Evolutionary conservation across 92 coral and sea anemone genomes (phyloP).

Genomic region (Porites divaricata): DNA sequence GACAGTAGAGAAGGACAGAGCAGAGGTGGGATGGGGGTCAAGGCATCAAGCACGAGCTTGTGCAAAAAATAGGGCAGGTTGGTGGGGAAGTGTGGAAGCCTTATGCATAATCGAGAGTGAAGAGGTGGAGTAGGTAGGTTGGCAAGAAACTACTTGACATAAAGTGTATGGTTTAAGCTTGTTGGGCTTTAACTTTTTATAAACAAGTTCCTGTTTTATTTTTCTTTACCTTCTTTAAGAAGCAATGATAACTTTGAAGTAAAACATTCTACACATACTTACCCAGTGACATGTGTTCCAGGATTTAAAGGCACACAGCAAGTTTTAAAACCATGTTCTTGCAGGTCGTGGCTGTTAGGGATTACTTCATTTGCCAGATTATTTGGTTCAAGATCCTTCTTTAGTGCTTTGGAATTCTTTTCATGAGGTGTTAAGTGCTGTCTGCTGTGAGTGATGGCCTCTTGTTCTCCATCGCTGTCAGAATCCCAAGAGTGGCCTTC

Average conservation of each 20-base stretch:
- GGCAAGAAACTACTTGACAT: too few species aligned
- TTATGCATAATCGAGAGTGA: too few species aligned
- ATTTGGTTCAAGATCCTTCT: neutral
- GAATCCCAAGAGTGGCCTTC: slow-evolving; percentile 72
- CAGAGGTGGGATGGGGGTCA: too few species aligned
- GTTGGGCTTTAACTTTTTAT: neutral
- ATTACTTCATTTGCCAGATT: neutral
- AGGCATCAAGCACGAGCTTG: too few species aligned
- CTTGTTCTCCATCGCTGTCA: slow-evolving; percentile 53
- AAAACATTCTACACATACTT: slow-evolving; percentile 8
- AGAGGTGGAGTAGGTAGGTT: too few species aligned
- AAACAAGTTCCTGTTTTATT: neutral
- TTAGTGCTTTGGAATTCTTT: slow-evolving; percentile 16
- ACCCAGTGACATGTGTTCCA: slow-evolving; percentile 53
- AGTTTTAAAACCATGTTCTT: slow-evolving; percentile 8
- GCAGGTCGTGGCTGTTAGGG: neutral
- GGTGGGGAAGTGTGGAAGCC: too few species aligned
- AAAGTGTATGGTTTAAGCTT: too few species aligned
- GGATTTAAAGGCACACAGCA: slow-evolving; percentile 65
- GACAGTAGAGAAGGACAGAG: too few species aligned
- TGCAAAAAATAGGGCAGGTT: too few species aligned
- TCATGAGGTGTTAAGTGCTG: slow-evolving; percentile 42
- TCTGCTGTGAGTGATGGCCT: slow-evolving; percentile 47
- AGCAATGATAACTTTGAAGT: neutral
- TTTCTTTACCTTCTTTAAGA: neutral